Base-by-base conservation (phyloP, 2,797 vertebrate genomes). In the Enteromius fasciolatus region DNA sequence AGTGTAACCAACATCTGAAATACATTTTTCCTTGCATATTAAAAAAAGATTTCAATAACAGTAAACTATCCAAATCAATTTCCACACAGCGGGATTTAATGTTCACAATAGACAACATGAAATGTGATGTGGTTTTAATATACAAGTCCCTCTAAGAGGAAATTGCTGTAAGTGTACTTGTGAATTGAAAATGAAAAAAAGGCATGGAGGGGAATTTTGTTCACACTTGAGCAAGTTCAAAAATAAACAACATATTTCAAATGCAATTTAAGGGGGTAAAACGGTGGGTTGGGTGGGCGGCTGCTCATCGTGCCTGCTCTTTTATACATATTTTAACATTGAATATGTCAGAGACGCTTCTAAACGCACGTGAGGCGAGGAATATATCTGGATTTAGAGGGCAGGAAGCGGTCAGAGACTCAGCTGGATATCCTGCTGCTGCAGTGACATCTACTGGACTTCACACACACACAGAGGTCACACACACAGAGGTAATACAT, bases 391-490 rank as follows among this genome's bases (percentile, higher is more conserved):
- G 11, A 31, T 25, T n/a, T n/a, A 6, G 48, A 57, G 25, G 25
- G 7, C 44, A 76, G 41, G 17, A 66, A 36, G 7, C 25, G 92
- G 91, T 91, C 91, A 84, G 85, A 84, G 77, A 92, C 90, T 92
- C 90, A 93, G 87, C 82, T 39, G 66, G 28, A 87, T 33, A 83
- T 90, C 86, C 81, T 90, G 91, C 90, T 92, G 90, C 89, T 94
- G 92, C 78, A 94, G 93, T 94, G 93, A 95, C 94, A 93, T 93
- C 94, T 95, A 88, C 93, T 94, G 94, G 94, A 92, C 91, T 92
- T 75, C 39, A 81, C 57, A 72, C 41, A 72, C 41, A 85, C 36
- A 64, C 78, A 74, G 2, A 73, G 36, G 14, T 54, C 5, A 66
- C 66, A 31, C n/a, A 3, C 66, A 14, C 52, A 15, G 31, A 33